Conservation (phyloP, 2,113 vertebrate genomes). For the Trematocara variabile region DNA sequence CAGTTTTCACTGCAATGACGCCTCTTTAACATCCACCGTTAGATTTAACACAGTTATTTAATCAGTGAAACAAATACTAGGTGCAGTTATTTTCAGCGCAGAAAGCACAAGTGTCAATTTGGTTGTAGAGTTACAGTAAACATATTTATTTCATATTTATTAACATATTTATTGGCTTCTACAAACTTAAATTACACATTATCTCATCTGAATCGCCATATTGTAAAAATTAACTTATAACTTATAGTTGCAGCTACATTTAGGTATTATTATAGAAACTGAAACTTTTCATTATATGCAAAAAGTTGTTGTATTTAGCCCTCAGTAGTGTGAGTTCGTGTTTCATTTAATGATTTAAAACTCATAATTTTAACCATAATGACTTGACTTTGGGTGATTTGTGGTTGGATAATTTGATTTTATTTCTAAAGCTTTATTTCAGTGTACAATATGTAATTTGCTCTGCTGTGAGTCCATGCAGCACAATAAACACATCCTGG, state of each 20-base stretch:
- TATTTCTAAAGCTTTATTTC: not conserved
- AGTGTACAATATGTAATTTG: not conserved
- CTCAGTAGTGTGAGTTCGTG: not conserved
- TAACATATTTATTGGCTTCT: not conserved
- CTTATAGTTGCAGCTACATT: not conserved
- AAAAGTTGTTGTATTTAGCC: not conserved
- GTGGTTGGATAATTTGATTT: not conserved
- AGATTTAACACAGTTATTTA: not conserved
- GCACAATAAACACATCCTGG: not conserved
- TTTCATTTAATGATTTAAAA: not conserved
- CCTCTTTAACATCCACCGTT: not conserved
- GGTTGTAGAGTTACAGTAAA: not conserved
- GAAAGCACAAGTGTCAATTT: not conserved
- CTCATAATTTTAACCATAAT: not conserved
- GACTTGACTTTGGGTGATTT: not conserved
- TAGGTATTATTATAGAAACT: not conserved
- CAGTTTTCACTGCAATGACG: conserved; percentile 19
- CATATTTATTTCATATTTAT: not conserved
- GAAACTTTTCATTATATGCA: not conserved
- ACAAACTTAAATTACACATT: not conserved
- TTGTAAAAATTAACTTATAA: not conserved
- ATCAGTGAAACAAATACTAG: not conserved
- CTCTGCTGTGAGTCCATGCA: not conserved
- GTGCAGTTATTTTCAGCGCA: not conserved
- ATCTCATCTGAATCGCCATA: not conserved